Conservation (phyloP, 2,797 vertebrate species). For the Semaprochilodus insignis region DNA sequence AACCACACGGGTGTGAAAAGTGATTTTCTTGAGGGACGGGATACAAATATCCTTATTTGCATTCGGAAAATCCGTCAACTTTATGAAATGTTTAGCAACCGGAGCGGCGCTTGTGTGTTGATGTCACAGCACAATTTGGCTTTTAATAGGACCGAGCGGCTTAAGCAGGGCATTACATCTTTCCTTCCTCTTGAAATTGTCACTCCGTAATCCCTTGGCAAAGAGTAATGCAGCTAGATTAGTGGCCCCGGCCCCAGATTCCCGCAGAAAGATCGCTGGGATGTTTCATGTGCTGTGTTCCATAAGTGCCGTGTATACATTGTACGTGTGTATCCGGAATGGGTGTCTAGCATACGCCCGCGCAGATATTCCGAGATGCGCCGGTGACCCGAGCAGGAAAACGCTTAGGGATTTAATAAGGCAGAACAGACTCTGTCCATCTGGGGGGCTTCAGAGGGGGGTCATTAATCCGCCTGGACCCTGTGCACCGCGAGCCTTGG, state of each 20-base stretch:
- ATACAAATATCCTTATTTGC: conserved; percentile 64
- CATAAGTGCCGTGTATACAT: not conserved
- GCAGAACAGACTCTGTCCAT: conserved; percentile 68
- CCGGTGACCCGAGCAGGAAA: conserved; percentile 55
- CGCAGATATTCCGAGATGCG: conserved; percentile 36
- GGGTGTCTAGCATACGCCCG: not conserved
- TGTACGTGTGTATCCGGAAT: conserved; percentile 1
- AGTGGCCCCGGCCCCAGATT: conserved; percentile 60
- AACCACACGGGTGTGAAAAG: conserved; percentile 63
- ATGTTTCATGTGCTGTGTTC: not conserved
- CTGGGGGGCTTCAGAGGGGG: conserved; percentile 67
- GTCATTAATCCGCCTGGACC: conserved; percentile 69
- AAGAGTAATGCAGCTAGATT: conserved; percentile 62
- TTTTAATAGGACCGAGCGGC: conserved; percentile 71
- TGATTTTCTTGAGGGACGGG: conserved; percentile 62
- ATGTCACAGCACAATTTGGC: conserved; percentile 61
- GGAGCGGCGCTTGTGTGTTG: conserved; percentile 57
- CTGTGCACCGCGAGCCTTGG: conserved; percentile 49
- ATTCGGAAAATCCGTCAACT: conserved; percentile 67
- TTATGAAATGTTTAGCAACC: conserved; percentile 68
- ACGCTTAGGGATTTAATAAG: conserved; percentile 65
- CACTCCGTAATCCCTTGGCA: conserved; percentile 80
- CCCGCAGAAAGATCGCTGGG: not conserved
- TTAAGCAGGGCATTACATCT: conserved; percentile 70
- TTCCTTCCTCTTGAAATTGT: conserved; percentile 78